A percentile compares a stretch with the other conserved stretches of the same genome.
Evolutionary conservation across 2,888 invertebrate genomes (phyloP).

Genomic region (Marasmarcha lunaedactyla): DNA sequence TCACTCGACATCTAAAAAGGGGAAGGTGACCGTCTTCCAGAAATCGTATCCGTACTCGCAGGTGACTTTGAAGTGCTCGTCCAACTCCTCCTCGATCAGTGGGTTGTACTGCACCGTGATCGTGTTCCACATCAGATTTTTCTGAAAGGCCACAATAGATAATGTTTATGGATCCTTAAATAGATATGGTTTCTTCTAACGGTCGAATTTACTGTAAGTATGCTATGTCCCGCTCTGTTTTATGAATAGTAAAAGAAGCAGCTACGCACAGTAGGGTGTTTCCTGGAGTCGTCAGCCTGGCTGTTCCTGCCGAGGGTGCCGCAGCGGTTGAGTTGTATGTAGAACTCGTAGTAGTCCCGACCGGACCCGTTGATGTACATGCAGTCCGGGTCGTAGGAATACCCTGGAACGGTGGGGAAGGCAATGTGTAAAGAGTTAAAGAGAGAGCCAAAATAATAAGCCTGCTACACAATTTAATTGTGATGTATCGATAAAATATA

Average conservation of each 20-base stretch:
- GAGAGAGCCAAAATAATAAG: too few species aligned
- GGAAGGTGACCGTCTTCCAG: constrained; percentile 96
- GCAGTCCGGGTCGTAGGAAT: constrained; percentile 93
- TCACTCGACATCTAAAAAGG: constrained; percentile 94
- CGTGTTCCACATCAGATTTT: constrained; percentile 97
- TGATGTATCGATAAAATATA: too few species aligned
- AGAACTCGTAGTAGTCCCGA: constrained; percentile 92
- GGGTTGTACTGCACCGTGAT: constrained; percentile 95
- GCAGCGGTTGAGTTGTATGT: constrained; percentile 91
- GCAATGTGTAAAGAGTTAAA: too few species aligned
- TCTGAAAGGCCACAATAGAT: constrained; percentile 70
- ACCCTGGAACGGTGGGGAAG: constrained; percentile 69
- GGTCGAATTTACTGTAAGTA: neutral
- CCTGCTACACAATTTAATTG: too few species aligned
- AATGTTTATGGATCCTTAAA: constrained; percentile 5
- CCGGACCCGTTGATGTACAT: constrained; percentile 96
- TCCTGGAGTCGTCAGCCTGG: constrained; percentile 84
- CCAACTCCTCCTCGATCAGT: constrained; percentile 92
- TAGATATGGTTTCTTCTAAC: too few species aligned
- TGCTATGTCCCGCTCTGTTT: too few species aligned
- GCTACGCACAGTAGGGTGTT: constrained; percentile 83
- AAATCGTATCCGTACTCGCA: constrained; percentile 97
- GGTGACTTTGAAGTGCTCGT: constrained; percentile 95
- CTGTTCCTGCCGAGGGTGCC: constrained; percentile 92
- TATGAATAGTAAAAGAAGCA: too few species aligned